Base-by-base conservation (phyloP, 1,140 invertebrate species). In the Zaprionus ornatus region DNA sequence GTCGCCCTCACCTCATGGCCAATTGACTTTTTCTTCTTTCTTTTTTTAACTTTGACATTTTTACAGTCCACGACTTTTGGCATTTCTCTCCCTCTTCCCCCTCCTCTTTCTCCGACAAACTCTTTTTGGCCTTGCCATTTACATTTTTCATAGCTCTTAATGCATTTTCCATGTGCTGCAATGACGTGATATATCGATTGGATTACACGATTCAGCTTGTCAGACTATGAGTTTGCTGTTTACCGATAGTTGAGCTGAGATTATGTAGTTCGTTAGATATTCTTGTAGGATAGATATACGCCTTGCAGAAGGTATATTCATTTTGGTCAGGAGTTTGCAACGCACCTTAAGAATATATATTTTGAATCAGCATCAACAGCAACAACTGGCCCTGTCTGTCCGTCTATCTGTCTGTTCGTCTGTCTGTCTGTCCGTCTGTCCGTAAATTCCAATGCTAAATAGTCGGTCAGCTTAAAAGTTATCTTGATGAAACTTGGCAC, bases 41-140 rank as follows among this genome's bases (percentile, higher is more conserved):
- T 61, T 56, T 23, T 66, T 68, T 71, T 60, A 79, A 62, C 84
- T 88, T 66, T 74, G 84, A 57, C 80, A 82, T 83, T 88, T 74
- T 66, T 66, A 83, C 72, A 69, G 54, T 85, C 74, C 71, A 45
- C 67, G 69, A 57, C 61, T 74, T 81, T 65, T 73, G 69, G 52
- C 70, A 37, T 85, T 37, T 72, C 29, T 21, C 7, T 6, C 13
- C 19, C 21, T 1, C 0, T 52, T 17, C 15, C 27, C 13, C n/a
- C n/a, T 12, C 1, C 32, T 13, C 7, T 45, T 9, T 3, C n/a
- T 45, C 3, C 6, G 7, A 32, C 9, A 3, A 32, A 32, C 50
- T 65, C 27, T 13, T 23, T 42, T 60, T 62, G 82, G 81, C 82
- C 82, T 85, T 85, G 82, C 64, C 79, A 85, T 86, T 84, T 81